Base-by-base conservation (phyloP, 2,797 vertebrate genomes). In the Austrolebias charrua region DNA sequence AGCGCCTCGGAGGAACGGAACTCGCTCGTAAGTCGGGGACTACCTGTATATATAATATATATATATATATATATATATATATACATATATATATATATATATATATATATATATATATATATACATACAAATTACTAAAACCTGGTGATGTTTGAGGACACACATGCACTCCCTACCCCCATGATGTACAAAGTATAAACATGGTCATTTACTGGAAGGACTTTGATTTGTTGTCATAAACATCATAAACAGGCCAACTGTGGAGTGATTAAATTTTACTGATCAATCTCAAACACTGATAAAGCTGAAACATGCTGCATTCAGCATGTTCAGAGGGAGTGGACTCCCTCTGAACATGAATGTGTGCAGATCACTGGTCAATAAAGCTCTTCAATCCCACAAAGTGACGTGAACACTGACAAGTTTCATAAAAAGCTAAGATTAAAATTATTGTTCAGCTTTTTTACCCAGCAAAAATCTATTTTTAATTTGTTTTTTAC, bases 201-300 rank as follows among this genome's bases (percentile, higher is more conserved):
- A 68, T 4, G 4, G 7, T 65, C 49, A 63, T 19, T 57, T 44
- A 54, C 6, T 33, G 18, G 18, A 29, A 4, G 12, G 63, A 44
- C 20, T 45, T 62, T n/a, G 18, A 28, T 52, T 57, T 66, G 8
- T 63, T 70, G 42, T 52, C 13, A 58, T 52, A 0, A 55, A 42
- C 35, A 43, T 52, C 13, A 58, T 52, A 0, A 55, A 42, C 35
- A 33, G 1, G 1, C 18, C 10, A 45, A 1, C 55, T 19, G 48
- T 44, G 5, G 2, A 4, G 31, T 31, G 1, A 62, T 45, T 58
- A 42, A 52, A 71, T 24, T 12, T 69, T 71, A 65, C 28, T 66
- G 42, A 76, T 73, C 42, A 53, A 57, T 69, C 44, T 5, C 8
- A 69, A 40, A 52, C 29, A 19, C 3, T 71, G 49, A 81, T 76